These are phyloP conservation scores for Theretra japonica DNA, from an alignment of 2,888 invertebrate species.

Conservation along the genomic window DNA sequence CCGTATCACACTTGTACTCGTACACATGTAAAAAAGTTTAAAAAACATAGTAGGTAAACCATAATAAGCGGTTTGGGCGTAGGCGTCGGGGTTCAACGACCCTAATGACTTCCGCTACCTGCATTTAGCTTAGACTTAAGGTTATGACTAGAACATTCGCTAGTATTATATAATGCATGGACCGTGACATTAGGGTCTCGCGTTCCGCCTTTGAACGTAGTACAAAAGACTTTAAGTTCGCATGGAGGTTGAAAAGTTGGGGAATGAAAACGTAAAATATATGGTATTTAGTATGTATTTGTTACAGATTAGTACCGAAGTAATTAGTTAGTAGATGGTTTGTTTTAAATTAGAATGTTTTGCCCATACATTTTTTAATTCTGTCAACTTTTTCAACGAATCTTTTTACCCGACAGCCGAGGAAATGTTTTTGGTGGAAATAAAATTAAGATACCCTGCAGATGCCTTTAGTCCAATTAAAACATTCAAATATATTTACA, in stretches of 20 bases:
- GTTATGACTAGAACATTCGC: slow-evolving; percentile 46
- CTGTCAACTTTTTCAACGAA: too few relatives aligned
- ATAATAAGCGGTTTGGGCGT: slow-evolving; percentile 63
- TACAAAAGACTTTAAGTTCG: background rate
- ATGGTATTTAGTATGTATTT: too few relatives aligned
- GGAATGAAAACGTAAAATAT: too few relatives aligned
- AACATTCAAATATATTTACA: too few relatives aligned
- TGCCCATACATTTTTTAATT: too few relatives aligned
- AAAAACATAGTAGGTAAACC: background rate
- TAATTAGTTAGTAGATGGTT: too few relatives aligned
- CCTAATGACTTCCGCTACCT: slow-evolving; percentile 83
- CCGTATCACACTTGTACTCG: background rate
- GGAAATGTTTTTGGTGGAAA: too few relatives aligned
- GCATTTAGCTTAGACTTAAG: slow-evolving; percentile 44
- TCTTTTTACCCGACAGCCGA: too few relatives aligned
- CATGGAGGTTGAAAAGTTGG: background rate
- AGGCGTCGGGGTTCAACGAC: slow-evolving; percentile 62
- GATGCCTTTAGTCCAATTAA: too few relatives aligned
- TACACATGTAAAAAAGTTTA: background rate
- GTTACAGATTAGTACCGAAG: too few relatives aligned
- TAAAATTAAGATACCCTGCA: too few relatives aligned
- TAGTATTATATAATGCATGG: slow-evolving; percentile 10
- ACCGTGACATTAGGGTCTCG: slow-evolving; percentile 10
- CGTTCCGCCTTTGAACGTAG: background rate
- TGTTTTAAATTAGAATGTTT: too few relatives aligned